These are phyloP conservation scores for Cuculus canorus DNA, from an alignment of 2,797 vertebrate species.

Conservation along the genomic window DNA sequence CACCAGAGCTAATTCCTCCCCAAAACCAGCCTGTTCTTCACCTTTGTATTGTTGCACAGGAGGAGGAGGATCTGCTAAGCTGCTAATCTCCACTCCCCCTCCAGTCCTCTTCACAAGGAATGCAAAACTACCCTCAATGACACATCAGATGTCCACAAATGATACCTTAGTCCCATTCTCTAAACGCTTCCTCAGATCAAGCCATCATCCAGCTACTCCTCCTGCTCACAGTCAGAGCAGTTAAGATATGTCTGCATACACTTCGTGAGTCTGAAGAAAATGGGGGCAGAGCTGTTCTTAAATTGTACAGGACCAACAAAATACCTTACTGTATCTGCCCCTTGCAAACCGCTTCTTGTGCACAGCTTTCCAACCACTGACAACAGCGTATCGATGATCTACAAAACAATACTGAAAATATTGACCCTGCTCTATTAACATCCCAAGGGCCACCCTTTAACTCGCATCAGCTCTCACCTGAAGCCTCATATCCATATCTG, in stretches of 20 bases:
- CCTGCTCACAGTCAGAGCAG: neutral
- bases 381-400: neutral
- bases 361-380: neutral
- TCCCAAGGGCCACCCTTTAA: neutral
- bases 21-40: neutral
- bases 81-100: neutral
- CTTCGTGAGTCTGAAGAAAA: neutral
- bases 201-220: neutral
- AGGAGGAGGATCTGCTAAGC: neutral
- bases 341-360: neutral
- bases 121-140: neutral
- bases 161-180: neutral
- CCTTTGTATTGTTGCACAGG: neutral
- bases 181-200: neutral
- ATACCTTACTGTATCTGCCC: neutral
- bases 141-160: neutral
- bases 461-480: neutral
- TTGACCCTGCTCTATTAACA: neutral
- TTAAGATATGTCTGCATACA: neutral
- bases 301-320: neutral
- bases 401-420: constrained; percentile 1
- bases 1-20: neutral
- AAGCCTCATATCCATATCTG: neutral
- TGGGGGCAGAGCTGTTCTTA: neutral
- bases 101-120: neutral